A percentile compares a stretch with the other conserved stretches of the same genome.
Conservation (phyloP, 1,140 invertebrate species). For the Magallana ariakensis region DNA sequence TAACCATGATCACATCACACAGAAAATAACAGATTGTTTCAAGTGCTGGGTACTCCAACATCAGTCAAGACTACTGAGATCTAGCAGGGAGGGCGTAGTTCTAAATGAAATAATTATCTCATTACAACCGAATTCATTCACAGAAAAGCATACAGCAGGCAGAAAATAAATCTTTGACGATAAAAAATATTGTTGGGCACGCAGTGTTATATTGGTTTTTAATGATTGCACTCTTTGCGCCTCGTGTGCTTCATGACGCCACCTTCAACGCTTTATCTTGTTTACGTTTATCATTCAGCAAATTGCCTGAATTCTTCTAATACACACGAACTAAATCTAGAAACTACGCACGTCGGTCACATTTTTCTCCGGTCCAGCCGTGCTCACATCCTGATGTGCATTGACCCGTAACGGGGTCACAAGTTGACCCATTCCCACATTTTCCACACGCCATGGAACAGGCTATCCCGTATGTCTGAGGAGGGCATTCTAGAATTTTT, state of each 20-base stretch:
- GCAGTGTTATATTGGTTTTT: slow-evolving; percentile 16
- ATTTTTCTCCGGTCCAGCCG: slow-evolving; percentile 63
- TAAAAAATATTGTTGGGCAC: background rate
- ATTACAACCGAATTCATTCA: slow-evolving; percentile 29
- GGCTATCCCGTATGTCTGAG: slow-evolving; percentile 63
- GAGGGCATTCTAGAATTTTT: slow-evolving; percentile 60
- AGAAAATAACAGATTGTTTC: background rate
- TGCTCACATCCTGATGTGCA: slow-evolving; percentile 62
- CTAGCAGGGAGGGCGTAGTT: background rate
- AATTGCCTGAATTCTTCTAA: background rate
- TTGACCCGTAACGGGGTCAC: slow-evolving; percentile 62
- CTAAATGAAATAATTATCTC: slow-evolving; percentile 17
- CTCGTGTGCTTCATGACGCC: background rate
- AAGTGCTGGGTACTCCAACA: slow-evolving; percentile 7
- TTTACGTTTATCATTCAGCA: background rate
- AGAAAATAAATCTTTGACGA: background rate
- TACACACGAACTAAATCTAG: background rate
- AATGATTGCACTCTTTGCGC: slow-evolving; percentile 8
- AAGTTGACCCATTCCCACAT: slow-evolving; percentile 57
- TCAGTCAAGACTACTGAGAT: background rate
- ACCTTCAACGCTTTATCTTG: background rate
- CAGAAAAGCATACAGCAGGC: background rate
- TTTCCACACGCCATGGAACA: slow-evolving; percentile 65
- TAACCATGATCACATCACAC: background rate
- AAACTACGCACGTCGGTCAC: slow-evolving; percentile 61